Evolutionary conservation across 2,797 vertebrate genomes (phyloP), one percentile per base, ranked within the genome.

Genomic region (Acanthurus lineatus): DNA sequence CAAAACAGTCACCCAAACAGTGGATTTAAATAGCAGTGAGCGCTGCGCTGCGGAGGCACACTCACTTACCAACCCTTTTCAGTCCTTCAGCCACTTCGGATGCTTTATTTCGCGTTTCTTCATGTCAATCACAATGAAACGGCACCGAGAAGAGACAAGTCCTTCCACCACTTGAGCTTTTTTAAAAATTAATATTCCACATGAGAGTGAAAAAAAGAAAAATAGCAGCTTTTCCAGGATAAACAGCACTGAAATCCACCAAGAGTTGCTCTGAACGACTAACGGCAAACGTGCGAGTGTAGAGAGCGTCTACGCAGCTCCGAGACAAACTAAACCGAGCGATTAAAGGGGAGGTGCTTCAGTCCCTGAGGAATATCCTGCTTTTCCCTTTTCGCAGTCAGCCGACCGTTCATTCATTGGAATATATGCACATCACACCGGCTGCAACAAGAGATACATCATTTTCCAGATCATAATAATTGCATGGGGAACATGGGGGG

Each of bases 291-390:
- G 92, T 74, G 89, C 54, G 85, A 86, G 83, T 79, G 86, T 57
- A 66, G 85, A 73, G 89, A 88, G 89, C 47, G 88, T 87, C 83
- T 79, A 19, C 74, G 82, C 74, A 83, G 85, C 85, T 70, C 74
- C 9, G 79, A 68, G 83, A 87, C 74, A 85, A 89, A 91, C 84
- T 91, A 91, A 82, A 44, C 72, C 71, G 81, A 85, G 91, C 91
- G 89, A 77, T 94, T 94, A 93, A 95, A 95, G 95, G 94, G 94
- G 94, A 95, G 94, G 91, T 8, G 87, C 91, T 93, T 88, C 49
- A 1, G 47, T 90, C 91, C 92, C 92, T 22, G 53, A 16, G 92
- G 92, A 92, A 17, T 70, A 85, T 67, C 88, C 83, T 88, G 75
- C 85, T 72, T 63, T 59, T 86, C 83, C 80, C 68, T 73, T 86